Base-by-base conservation (phyloP, 1,140 invertebrate genomes). In the Charaxes varanes region DNA sequence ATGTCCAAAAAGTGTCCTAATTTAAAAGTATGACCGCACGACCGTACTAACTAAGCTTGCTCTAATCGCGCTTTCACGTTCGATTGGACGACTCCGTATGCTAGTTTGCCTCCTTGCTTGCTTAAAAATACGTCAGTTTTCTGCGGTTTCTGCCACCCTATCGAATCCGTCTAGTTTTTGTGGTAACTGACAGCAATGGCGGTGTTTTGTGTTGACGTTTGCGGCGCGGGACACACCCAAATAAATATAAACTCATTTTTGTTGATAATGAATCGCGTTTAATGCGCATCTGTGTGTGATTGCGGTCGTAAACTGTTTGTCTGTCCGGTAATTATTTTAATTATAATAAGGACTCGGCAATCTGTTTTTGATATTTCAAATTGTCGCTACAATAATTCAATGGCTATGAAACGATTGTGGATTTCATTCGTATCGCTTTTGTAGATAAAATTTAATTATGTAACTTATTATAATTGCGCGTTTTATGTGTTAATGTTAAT, bases 191-290 rank as follows among this genome's bases (percentile, higher is more conserved):
- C 64, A 66, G 44, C 41, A 52, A 28, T 38, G 41, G 41, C 28
- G 49, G 57, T 48, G 28, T 49, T 53, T 58, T 62, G 66, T 66
- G 66, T 62, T 79, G 74, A 76, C 74, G 51, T 59, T 38, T 65
- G 69, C 51, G 69, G 56, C 48, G 38, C 45, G 22, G 51, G 42
- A 37, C 48, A 36, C 45, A 52, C 33, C 44, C 56, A 69, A 65
- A 81, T 67, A 78, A 67, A 76, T 68, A 73, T 73, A 70, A 59
- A 63, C 67, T 70, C 69, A 81, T 80, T 78, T 81, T 81, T 81
- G 74, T 61, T 74, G 58, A 77, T 78, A 78, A 81, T 76, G 69
- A 81, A 70, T 76, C 47, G 61, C 44, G 45, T 57, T 55, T 60
- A 66, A 76, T 68, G 64, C 62, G 56, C 69, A 68, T 62, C 61